These are phyloP conservation scores for Rhinatrema bivittatum DNA, from an alignment of 2,797 vertebrate species.

Conservation along the genomic window DNA sequence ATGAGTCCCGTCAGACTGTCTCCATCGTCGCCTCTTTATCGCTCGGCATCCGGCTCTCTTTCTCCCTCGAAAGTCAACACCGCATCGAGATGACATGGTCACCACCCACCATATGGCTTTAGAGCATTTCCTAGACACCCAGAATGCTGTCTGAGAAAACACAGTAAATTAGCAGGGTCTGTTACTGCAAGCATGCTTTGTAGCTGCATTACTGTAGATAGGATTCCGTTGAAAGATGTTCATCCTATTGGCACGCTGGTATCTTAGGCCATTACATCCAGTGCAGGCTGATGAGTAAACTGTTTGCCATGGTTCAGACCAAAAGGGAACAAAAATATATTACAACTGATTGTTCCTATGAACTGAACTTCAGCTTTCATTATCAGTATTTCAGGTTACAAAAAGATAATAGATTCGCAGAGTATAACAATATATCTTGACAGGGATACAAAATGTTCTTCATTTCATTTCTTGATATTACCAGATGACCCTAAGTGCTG, in stretches of 20 bases:
- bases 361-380: conserved; percentile 39
- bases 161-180: too few species aligned
- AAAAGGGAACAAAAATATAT: conserved; percentile 26
- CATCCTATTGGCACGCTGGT: conserved; percentile 10
- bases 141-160: too few species aligned
- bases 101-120: conserved; percentile 11
- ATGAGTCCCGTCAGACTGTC: conserved; percentile 78
- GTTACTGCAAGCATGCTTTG: conserved; percentile 25
- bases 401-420: conserved; percentile 39
- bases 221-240: conserved; percentile 9
- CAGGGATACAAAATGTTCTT: conserved; percentile 42
- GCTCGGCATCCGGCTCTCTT: conserved; percentile 58
- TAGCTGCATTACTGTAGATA: conserved; percentile 25
- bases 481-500: conserved; percentile 51
- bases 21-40: conserved; percentile 71
- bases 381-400: conserved; percentile 51
- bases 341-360: conserved; percentile 19
- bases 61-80: conserved; percentile 76
- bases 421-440: conserved; percentile 45
- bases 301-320: conserved; percentile 30
- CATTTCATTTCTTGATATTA: conserved; percentile 60
- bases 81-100: conserved; percentile 42
- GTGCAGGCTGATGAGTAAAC: conserved; percentile 17
- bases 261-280: conserved; percentile 14
- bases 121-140: conserved; percentile 40